phyloP scores from a whole-genome alignment of 2,113 vertebrate genomes.

The Phaethornis superciliosus region DNA sequence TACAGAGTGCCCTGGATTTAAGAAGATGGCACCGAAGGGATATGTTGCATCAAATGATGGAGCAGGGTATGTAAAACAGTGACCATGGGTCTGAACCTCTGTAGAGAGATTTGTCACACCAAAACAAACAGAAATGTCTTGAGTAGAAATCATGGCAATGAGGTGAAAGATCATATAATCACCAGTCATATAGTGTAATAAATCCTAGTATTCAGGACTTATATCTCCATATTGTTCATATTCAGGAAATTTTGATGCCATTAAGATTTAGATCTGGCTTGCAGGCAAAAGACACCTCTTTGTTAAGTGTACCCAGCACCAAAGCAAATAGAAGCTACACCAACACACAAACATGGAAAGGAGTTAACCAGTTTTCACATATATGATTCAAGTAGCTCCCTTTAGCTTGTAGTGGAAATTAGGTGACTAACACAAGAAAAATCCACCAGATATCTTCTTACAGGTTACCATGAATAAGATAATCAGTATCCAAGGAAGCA shows the following conservation, averaged over 20 bases:
- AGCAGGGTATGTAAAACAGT: background rate
- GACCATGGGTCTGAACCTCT: background rate
- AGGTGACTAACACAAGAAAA: background rate
- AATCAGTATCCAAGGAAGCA: background rate
- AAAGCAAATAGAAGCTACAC: background rate
- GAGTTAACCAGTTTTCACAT: background rate
- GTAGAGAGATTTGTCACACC: background rate
- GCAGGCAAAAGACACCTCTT: background rate
- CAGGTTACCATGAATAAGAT: background rate
- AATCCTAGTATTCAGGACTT: background rate
- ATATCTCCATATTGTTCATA: background rate
- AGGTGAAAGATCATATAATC: background rate
- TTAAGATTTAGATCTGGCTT: background rate
- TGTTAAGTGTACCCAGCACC: background rate
- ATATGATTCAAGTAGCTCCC: background rate
- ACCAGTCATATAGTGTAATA: background rate
- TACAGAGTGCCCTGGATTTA: background rate
- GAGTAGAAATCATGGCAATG: background rate
- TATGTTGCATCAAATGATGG: background rate
- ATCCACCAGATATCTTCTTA: background rate
- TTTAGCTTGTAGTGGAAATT: background rate
- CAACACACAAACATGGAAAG: background rate
- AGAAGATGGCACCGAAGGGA: background rate
- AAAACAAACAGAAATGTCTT: background rate
- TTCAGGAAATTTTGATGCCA: background rate